These are phyloP conservation scores for Vultur gryphus DNA, from an alignment of 2,797 vertebrate genomes.

Conservation along the genomic window DNA sequence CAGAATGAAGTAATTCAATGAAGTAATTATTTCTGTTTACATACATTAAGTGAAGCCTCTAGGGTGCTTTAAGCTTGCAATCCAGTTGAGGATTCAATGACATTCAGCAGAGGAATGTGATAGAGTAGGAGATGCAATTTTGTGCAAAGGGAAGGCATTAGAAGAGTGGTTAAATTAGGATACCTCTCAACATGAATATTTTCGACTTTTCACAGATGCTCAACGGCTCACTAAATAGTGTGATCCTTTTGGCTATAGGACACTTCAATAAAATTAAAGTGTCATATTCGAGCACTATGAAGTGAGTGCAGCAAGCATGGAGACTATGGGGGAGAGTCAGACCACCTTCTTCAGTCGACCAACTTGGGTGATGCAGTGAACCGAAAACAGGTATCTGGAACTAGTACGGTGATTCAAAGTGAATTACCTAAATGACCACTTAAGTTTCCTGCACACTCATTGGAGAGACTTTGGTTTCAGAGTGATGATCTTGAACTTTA, in stretches of 20 bases:
- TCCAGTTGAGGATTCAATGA: neutral
- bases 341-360: neutral
- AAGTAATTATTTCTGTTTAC: neutral
- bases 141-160: neutral
- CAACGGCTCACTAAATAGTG: neutral
- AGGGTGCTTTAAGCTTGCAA: neutral
- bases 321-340: neutral
- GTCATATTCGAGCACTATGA: neutral
- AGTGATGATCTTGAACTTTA: neutral
- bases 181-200: neutral
- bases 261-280: neutral
- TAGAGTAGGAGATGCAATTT: neutral
- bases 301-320: neutral
- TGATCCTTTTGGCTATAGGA: neutral
- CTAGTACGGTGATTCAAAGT: neutral
- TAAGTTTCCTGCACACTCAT: neutral
- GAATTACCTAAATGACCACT: neutral
- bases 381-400: accelerated
- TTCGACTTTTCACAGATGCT: neutral
- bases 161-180: neutral
- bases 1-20: neutral
- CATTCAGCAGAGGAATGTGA: neutral
- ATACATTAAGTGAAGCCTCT: neutral
- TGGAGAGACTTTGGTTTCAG: neutral
- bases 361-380: neutral